A percentile compares a stretch with the other conserved stretches of the same genome.
Conservation (phyloP, 2,888 invertebrate species). For the Mythimna vitellina region DNA sequence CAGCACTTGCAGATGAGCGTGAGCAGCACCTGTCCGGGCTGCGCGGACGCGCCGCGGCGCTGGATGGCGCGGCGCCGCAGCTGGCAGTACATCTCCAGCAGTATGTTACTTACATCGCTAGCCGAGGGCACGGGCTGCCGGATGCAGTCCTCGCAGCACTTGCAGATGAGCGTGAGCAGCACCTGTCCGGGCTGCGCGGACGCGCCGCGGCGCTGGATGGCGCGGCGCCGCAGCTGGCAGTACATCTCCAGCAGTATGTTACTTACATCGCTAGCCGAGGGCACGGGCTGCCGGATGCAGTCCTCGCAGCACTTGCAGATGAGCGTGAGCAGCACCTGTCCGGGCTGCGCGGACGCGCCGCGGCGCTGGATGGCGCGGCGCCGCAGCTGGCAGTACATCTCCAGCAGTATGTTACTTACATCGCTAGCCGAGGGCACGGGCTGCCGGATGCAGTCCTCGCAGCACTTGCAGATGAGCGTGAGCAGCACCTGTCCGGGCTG, state of each 20-base stretch:
- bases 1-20: slow-evolving; percentile 97
- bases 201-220: slow-evolving; percentile 90
- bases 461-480: slow-evolving; percentile 96
- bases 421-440: slow-evolving; percentile 95
- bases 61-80: slow-evolving; percentile 93
- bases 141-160: slow-evolving; percentile 97
- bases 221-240: slow-evolving; percentile 95
- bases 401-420: slow-evolving; percentile 95
- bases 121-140: slow-evolving; percentile 95
- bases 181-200: slow-evolving; percentile 92
- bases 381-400: slow-evolving; percentile 97
- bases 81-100: slow-evolving; percentile 97
- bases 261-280: slow-evolving; percentile 95
- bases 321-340: slow-evolving; percentile 94
- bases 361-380: slow-evolving; percentile 91
- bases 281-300: slow-evolving; percentile 95
- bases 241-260: slow-evolving; percentile 98
- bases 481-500: slow-evolving; percentile 94
- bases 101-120: slow-evolving; percentile 95
- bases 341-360: slow-evolving; percentile 90
- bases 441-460: slow-evolving; percentile 96
- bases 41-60: slow-evolving; percentile 88
- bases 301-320: slow-evolving; percentile 97
- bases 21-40: slow-evolving; percentile 93
- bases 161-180: slow-evolving; percentile 95